These are phyloP conservation scores for Yoshiicerus persimilis DNA, from an alignment of 1,140 invertebrate species.

Conservation along the genomic window DNA sequence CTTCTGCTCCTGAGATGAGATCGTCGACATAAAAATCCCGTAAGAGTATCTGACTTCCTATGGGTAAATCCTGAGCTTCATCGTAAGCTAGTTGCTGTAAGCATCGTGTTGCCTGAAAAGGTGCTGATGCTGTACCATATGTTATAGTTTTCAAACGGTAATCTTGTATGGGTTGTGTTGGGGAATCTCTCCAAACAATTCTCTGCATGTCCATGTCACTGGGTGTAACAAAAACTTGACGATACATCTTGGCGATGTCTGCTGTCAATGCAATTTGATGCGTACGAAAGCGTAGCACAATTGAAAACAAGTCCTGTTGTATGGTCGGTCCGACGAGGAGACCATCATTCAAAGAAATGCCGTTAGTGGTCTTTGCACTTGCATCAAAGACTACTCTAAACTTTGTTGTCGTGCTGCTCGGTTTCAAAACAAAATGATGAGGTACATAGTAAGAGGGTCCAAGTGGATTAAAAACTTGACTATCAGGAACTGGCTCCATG, in stretches of 20 bases:
- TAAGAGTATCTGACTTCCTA: not conserved
- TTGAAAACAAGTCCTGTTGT: conserved; percentile 53
- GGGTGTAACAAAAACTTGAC: conserved; percentile 30
- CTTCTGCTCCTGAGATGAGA: not conserved
- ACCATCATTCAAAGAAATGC: conserved; percentile 53
- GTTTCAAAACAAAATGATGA: conserved; percentile 51
- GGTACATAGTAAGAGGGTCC: conserved; percentile 50
- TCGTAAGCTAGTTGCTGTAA: conserved; percentile 49
- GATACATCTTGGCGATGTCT: conserved; percentile 52
- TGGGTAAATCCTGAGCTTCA: not conserved
- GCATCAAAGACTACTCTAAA: conserved; percentile 54
- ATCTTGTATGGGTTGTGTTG: conserved; percentile 43
- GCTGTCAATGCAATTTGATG: conserved; percentile 52
- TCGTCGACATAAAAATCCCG: not conserved
- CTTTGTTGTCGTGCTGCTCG: conserved; percentile 49
- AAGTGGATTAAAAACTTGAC: too few species aligned
- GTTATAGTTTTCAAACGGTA: conserved; percentile 51
- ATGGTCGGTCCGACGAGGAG: conserved; percentile 51
- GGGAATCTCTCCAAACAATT: conserved; percentile 53
- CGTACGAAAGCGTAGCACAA: conserved; percentile 55
- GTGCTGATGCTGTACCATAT: conserved; percentile 53
- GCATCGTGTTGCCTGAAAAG: conserved; percentile 52
- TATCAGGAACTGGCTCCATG: conserved; percentile 47
- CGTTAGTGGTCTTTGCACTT: conserved; percentile 50
- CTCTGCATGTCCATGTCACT: conserved; percentile 49